Evolutionary conservation across 2,797 vertebrate genomes (phyloP).

Genomic region (Trichosurus vulpecula): DNA sequence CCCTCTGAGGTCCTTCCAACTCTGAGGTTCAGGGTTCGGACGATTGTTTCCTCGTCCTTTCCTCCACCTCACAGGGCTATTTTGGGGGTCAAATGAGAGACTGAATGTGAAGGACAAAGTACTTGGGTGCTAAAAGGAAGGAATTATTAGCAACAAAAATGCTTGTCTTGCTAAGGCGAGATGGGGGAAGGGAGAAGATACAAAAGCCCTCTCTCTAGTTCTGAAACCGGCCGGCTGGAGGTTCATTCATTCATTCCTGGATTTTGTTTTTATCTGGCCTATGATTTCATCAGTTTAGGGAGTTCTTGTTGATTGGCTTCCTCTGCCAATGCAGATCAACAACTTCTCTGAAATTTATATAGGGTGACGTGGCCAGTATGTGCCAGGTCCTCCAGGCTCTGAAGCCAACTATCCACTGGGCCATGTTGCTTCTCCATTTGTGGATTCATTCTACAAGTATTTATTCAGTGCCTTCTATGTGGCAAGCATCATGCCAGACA

Average conservation of each 20-base stretch:
- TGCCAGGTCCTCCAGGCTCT: neutral
- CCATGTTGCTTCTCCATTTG: neutral
- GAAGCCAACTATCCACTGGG: neutral
- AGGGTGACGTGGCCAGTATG: neutral
- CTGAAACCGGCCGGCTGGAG: neutral
- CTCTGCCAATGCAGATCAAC: neutral
- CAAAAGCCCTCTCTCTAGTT: neutral
- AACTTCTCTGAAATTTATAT: neutral
- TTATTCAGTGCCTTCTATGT: neutral
- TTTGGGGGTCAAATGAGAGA: neutral
- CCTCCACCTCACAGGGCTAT: neutral
- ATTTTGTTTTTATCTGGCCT: neutral
- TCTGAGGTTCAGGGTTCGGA: neutral
- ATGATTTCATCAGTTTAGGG: neutral
- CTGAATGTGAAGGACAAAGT: neutral
- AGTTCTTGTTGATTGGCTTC: neutral
- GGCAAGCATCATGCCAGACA: neutral
- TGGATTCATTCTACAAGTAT: neutral
- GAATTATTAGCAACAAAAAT: neutral
- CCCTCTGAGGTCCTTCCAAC: neutral
- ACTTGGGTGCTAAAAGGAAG: neutral
- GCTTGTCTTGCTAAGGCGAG: neutral
- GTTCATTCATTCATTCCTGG: neutral
- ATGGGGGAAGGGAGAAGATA: neutral
- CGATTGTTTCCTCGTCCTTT: neutral